phyloP scores from a whole-genome alignment of 2,797 vertebrate genomes.

The Lateolabrax maculatus region DNA sequence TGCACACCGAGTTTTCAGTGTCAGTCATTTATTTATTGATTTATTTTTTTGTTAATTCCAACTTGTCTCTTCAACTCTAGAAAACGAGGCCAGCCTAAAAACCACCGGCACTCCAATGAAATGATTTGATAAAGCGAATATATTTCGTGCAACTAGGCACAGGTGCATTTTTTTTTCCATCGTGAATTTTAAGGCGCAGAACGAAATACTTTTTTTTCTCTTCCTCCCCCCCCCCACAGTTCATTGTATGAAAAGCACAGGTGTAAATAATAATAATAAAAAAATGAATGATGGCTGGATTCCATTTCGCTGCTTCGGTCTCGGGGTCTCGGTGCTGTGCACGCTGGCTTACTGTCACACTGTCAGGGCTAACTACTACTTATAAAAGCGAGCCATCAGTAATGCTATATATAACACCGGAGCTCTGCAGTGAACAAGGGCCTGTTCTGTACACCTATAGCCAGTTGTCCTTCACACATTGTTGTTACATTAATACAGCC shows the following conservation, averaged over 20 bases:
- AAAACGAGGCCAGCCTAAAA: too few species aligned
- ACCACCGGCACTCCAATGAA: background rate
- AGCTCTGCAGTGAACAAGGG: background rate
- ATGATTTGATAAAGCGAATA: background rate
- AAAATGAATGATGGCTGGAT: background rate
- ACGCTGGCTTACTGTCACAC: background rate
- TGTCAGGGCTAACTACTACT: background rate
- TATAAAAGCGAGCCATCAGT: background rate
- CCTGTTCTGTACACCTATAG: background rate
- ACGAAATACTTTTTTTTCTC: too few species aligned
- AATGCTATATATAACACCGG: background rate
- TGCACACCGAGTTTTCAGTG: too few species aligned
- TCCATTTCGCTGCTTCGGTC: background rate
- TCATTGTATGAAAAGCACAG: background rate
- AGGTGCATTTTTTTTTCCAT: background rate
- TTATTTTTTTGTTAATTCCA: too few species aligned
- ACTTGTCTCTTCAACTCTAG: too few species aligned
- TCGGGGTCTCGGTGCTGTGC: background rate
- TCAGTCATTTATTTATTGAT: too few species aligned
- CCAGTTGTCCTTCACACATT: too few species aligned
- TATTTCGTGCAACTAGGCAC: background rate
- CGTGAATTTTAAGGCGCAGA: too few species aligned
- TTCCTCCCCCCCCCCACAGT: too few species aligned
- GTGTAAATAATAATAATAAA: constrained; percentile 10
- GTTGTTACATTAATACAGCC: background rate